Conservation (phyloP, 2,797 vertebrate species). For the Sebastes jordani region DNA sequence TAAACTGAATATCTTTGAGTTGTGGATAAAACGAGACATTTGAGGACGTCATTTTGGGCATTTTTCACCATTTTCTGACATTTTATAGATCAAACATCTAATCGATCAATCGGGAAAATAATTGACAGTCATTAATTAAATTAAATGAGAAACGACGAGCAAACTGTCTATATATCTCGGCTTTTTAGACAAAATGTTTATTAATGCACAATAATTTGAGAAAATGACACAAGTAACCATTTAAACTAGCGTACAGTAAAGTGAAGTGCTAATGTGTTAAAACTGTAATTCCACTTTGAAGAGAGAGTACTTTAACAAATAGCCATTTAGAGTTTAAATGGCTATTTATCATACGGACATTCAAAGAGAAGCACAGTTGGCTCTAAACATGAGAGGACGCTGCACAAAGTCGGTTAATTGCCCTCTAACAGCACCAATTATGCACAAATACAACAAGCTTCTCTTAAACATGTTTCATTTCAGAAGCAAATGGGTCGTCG, state of each 20-base stretch:
- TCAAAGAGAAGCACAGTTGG: conserved; percentile 53
- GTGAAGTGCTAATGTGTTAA: conserved; percentile 19
- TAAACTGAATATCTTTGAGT: too few relatives aligned
- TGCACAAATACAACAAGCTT: conserved; percentile 73
- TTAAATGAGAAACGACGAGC: background rate
- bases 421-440: conserved; percentile 76
- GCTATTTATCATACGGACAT: conserved; percentile 59
- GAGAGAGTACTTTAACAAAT: conserved; percentile 27
- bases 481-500: conserved; percentile 76
- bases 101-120: too few relatives aligned
- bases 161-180: background rate
- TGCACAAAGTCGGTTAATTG: conserved; percentile 73
- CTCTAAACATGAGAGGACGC: conserved; percentile 56
- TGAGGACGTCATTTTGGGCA: too few relatives aligned
- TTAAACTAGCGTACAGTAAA: conserved; percentile 1
- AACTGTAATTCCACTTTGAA: conserved; percentile 45
- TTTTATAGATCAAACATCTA: too few relatives aligned
- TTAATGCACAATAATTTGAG: background rate
- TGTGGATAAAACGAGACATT: too few relatives aligned
- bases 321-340: conserved; percentile 48
- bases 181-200: background rate
- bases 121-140: too few relatives aligned
- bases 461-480: conserved; percentile 75
- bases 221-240: background rate
- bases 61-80: too few relatives aligned